Evolutionary conservation across 2,888 invertebrate genomes (phyloP), one percentile per base, ranked within the genome.

Genomic region (Acholoe squamosa): DNA sequence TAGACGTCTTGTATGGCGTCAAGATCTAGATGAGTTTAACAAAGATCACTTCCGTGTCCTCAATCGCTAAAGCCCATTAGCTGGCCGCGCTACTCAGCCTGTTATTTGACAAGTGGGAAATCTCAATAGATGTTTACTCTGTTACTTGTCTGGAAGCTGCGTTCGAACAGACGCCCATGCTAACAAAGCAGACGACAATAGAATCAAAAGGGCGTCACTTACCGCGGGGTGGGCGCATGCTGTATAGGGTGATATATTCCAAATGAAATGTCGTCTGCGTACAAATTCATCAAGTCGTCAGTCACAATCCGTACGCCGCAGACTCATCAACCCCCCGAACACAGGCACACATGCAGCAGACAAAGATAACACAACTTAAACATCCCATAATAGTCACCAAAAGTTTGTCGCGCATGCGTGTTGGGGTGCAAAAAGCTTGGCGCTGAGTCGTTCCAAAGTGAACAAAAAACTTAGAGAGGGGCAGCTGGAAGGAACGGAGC

Each of bases 311-410:
- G 5, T n/a, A 31, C 76, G 25, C 31, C 16, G 76, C 61, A 76
- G 43, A 3, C 76, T 76, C 16, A 76, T 22, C 31, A 5, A 16
- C 25, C 76, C 76, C 28, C 25, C 76, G 16, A 19, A 43, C 43
- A 25, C 0, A 28, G 14, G 22, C 43, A 43, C 80, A 80, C 80
- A 43, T 16, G 43, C 28, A 1, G 76, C 80, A 80, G 80, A 80
- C 80, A 86, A 86, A 86, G 86, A 86, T 86, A 86, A 86, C 86
- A 86, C 86, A 86, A 86, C 86, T 86, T 86, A 22, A 22, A 16
- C 86, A 86, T 86, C 86, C 86, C 86, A 86, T 86, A 86, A 86
- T 86, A 56, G 28, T 33, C 52, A 54, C 54, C 52, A 28, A 86
- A 86, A 54, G 86, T 86, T 86, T 86, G 54, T 28, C 19, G 86